Evolutionary conservation across 2,888 invertebrate species (phyloP), one percentile per base, ranked within the genome.

Genomic region (Lordiphosa andalusiaca): DNA sequence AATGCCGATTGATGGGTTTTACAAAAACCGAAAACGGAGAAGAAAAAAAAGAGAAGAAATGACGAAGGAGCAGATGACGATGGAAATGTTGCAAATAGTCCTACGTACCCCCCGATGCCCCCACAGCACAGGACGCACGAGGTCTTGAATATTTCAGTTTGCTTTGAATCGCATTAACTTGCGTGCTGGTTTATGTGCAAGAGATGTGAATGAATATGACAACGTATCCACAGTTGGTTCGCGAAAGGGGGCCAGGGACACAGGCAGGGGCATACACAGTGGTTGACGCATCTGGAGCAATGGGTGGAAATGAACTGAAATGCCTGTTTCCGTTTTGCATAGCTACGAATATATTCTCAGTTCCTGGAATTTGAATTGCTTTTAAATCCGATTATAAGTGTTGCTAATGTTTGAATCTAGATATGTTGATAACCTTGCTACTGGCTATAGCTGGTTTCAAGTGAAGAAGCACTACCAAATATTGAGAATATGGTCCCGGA

Each of bases 1-100:
- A 38, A 51, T 36, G 59, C 70, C 68, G 62, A 71, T 62, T 76
- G 73, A 81, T 73, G 73, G 64, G 33, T 38, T 56, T 39, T 44
- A 39, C 37, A n/a, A 36, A 41, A 41, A 56, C 35, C 21, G 44
- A 49, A 59, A 42, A 38, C 36, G 47, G 38, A 47, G n/a, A n/a
- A n/a, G n/a, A n/a, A n/a, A n/a, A n/a, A n/a, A n/a, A 53, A 9
- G 13, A 53, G 16, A 40, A 48, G 39, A 30, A 41, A 62, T 35
- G 30, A 10, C 16, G 46, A 50, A 44, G 57, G 9, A 39, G 23
- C 65, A 51, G 63, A 37, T 62, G 59, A 38, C 52, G 38, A 59
- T 59, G 48, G 41, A 66, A 66, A 56, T 63, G 42, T 49, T 37
- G 38, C 30, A 16, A 16, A 19, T 44, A 57, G 30, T 38, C 49